phyloP scores from a whole-genome alignment of 2,888 invertebrate genomes.

The Callimorpha dominula region DNA sequence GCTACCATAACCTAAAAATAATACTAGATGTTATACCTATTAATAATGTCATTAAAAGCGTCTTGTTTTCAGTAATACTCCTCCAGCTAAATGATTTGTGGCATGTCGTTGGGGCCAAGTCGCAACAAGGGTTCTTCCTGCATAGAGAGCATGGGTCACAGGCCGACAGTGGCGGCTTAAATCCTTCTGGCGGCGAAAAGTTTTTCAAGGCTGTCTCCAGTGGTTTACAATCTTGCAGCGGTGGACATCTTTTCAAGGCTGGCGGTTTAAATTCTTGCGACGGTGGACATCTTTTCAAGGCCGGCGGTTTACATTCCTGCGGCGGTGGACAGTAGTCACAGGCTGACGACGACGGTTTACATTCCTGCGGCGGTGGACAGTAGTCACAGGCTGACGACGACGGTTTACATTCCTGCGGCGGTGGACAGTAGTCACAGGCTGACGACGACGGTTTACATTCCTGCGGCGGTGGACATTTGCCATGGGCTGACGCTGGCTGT shows the following conservation, averaged over 20 bases:
- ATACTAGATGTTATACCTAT: conserved; percentile 2
- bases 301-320: too few species aligned
- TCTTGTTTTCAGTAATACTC: not conserved
- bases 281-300: not conserved
- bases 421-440: too few species aligned
- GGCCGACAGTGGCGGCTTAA: not conserved
- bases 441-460: too few species aligned
- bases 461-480: too few species aligned
- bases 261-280: not conserved
- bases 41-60: not conserved
- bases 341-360: too few species aligned
- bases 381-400: too few species aligned
- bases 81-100: not conserved
- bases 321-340: too few species aligned
- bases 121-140: not conserved
- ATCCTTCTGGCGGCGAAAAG: not conserved
- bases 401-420: too few species aligned
- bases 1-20: conserved; percentile 3
- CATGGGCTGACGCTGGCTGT: too few species aligned
- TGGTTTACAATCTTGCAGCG: not conserved
- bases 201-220: not conserved
- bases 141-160: not conserved
- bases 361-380: too few species aligned
- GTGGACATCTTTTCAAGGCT: not conserved
- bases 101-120: not conserved